A percentile compares a stretch with the other conserved stretches of the same genome.
Conservation (phyloP, 2,797 vertebrate species). For the Phrynocephalus guinanensis region DNA sequence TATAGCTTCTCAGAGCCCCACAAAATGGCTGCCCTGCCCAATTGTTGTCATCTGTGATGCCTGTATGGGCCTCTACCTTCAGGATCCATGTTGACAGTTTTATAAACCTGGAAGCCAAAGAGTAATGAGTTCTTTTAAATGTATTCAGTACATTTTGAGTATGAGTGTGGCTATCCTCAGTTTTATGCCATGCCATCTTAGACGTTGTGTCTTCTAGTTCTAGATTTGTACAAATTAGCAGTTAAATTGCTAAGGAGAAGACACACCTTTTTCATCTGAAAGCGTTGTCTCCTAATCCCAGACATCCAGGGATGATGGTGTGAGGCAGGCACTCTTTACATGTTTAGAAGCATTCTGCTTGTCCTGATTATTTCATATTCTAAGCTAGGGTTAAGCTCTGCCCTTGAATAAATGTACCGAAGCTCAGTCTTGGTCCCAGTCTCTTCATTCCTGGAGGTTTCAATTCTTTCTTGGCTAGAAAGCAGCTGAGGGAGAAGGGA, state of each 20-base stretch:
- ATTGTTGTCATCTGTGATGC: not conserved
- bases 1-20: not conserved
- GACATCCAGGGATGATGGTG: not conserved
- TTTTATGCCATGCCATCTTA: not conserved
- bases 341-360: not conserved
- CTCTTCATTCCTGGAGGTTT: not conserved
- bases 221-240: not conserved
- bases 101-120: slow-evolving; percentile 5
- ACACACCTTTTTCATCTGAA: not conserved
- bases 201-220: not conserved
- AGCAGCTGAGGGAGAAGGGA: not conserved
- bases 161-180: not conserved
- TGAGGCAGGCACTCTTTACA: not conserved
- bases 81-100: not conserved
- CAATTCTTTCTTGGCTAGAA: not conserved
- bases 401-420: not conserved
- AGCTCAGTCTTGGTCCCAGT: not conserved
- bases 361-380: not conserved
- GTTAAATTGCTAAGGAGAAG: not conserved
- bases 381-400: not conserved
- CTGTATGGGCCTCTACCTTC: not conserved
- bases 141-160: not conserved
- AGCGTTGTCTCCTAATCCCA: not conserved
- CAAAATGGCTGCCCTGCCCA: not conserved
- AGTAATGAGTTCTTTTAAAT: too few relatives aligned